Evolutionary conservation across 2,888 invertebrate genomes (phyloP).

Genomic region (Erannis defoliaria): DNA sequence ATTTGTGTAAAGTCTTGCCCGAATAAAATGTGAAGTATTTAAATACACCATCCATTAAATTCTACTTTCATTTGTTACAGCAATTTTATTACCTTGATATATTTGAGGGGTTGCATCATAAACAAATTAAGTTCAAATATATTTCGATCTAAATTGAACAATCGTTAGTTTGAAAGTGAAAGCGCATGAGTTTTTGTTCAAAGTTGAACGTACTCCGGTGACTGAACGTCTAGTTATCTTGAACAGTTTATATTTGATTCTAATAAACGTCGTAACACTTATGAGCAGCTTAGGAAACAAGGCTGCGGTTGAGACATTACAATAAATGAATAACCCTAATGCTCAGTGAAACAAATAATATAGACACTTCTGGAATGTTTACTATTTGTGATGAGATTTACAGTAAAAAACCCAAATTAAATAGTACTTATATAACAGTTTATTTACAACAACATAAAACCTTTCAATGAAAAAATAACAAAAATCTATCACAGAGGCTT

Average conservation of each 20-base stretch:
- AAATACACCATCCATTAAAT: slow-evolving; percentile 10
- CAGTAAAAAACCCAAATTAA: slow-evolving; percentile 9
- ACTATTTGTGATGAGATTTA: background rate
- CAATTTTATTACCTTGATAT: slow-evolving; percentile 8
- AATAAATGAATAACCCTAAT: slow-evolving; percentile 56
- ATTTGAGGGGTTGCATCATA: slow-evolving; percentile 14
- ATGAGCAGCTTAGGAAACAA: slow-evolving; percentile 49
- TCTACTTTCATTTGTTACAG: slow-evolving; percentile 6
- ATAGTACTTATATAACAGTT: slow-evolving; percentile 10
- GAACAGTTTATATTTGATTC: slow-evolving; percentile 42
- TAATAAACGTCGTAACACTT: slow-evolving; percentile 52
- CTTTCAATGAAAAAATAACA: slow-evolving; percentile 44
- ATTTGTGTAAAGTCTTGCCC: slow-evolving; percentile 63
- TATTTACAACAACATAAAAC: slow-evolving; percentile 13
- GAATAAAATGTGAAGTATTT: slow-evolving; percentile 49
- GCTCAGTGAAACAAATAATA: slow-evolving; percentile 53
- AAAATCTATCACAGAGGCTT: slow-evolving; percentile 74
- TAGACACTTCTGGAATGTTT: background rate
- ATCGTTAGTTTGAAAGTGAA: slow-evolving; percentile 70
- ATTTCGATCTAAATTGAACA: slow-evolving; percentile 35
- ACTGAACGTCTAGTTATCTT: slow-evolving; percentile 49
- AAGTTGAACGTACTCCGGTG: slow-evolving; percentile 63
- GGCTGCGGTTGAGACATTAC: slow-evolving; percentile 57
- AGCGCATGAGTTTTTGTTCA: slow-evolving; percentile 55
- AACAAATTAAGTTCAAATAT: slow-evolving; percentile 36